phyloP scores from a whole-genome alignment of 2,113 vertebrate genomes.

The Psilopsiagon aurifrons region DNA sequence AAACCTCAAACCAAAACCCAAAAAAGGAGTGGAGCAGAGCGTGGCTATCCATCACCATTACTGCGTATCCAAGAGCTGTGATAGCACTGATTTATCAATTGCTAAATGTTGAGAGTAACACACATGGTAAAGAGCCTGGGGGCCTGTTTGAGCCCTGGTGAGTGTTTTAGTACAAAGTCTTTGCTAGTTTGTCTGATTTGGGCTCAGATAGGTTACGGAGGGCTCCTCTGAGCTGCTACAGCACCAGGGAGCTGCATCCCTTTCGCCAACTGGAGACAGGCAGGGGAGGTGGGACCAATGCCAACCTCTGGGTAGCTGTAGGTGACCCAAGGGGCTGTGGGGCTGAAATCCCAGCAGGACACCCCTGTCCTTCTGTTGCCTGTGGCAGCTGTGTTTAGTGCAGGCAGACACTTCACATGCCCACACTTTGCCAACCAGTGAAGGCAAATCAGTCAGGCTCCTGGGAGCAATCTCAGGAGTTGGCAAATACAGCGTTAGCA shows the following conservation, averaged over 20 bases:
- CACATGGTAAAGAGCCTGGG: accelerated
- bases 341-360: not conserved
- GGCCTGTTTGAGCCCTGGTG: not conserved
- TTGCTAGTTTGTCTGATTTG: not conserved
- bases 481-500: not conserved
- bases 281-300: not conserved
- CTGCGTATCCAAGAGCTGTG: not conserved
- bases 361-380: not conserved
- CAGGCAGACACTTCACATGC: not conserved
- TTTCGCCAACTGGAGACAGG: not conserved
- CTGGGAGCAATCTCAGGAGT: not conserved
- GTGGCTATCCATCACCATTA: not conserved
- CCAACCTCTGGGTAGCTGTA: not conserved
- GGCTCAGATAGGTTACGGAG: not conserved
- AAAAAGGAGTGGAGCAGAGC: not conserved
- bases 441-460: not conserved
- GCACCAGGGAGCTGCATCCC: not conserved
- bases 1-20: not conserved
- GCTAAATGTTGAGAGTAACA: not conserved
- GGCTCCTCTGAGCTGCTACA: too few relatives aligned
- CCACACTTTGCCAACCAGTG: accelerated
- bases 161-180: not conserved
- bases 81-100: not conserved
- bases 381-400: not conserved
- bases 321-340: not conserved